Evolutionary conservation across 2,888 invertebrate genomes (phyloP).

Genomic region (Apotomis turbidana): DNA sequence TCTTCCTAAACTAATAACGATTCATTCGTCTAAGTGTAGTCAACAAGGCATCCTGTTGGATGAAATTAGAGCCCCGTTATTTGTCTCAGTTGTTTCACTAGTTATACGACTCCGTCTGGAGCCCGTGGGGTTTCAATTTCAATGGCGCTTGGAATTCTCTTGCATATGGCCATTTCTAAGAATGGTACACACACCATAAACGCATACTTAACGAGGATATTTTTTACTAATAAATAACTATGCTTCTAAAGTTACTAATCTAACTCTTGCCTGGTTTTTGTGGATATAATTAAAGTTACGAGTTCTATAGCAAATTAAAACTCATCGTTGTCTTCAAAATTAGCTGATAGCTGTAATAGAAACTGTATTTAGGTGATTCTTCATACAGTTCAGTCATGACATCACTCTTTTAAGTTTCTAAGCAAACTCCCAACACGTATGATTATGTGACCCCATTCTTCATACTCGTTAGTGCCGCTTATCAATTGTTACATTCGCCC

Average conservation of each 20-base stretch:
- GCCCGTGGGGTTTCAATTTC: slow-evolving; percentile 24
- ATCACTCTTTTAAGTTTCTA: slow-evolving; percentile 29
- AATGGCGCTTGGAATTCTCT: slow-evolving; percentile 32
- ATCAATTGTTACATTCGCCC: slow-evolving; percentile 32
- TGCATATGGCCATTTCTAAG: slow-evolving; percentile 26
- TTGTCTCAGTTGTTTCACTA: slow-evolving; percentile 34
- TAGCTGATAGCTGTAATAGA: not conserved
- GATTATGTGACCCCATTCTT: slow-evolving; percentile 40
- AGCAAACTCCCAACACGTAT: slow-evolving; percentile 22
- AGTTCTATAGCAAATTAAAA: too few species aligned
- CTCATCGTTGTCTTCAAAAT: too few species aligned
- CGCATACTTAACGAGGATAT: too few species aligned
- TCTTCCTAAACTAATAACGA: not conserved
- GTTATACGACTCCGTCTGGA: slow-evolving; percentile 37
- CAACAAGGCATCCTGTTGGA: slow-evolving; percentile 28
- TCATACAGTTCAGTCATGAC: slow-evolving; percentile 18
- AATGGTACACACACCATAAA: slow-evolving; percentile 10
- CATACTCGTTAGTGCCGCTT: slow-evolving; percentile 29
- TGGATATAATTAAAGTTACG: too few species aligned
- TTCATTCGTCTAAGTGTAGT: slow-evolving; percentile 8
- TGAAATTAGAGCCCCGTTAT: slow-evolving; percentile 32
- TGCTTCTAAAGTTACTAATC: too few species aligned
- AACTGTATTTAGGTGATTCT: not conserved
- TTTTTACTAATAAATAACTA: too few species aligned
- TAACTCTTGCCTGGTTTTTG: too few species aligned